Evolutionary conservation across 2,113 vertebrate genomes (phyloP).

Genomic region (Gopherus flavomarginatus): DNA sequence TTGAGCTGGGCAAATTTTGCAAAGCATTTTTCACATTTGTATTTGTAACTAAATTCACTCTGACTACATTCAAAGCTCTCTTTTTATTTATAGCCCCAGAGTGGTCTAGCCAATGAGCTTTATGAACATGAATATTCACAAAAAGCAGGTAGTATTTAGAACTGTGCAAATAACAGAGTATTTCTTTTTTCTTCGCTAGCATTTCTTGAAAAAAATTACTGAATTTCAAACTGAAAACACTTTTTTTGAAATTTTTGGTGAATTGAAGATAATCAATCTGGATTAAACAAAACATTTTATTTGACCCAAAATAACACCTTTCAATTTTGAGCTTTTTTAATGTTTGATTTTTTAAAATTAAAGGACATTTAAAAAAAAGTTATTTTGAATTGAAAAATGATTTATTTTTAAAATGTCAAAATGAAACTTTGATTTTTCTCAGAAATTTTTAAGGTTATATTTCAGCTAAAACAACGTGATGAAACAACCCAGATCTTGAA

Average conservation of each 20-base stretch:
- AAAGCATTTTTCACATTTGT: not conserved
- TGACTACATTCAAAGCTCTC: not conserved
- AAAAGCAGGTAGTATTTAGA: not conserved
- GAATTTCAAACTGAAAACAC: not conserved
- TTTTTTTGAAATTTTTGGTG: not conserved
- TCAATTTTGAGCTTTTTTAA: not conserved
- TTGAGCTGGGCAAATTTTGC: not conserved
- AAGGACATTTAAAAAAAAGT: not conserved
- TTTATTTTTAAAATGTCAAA: not conserved
- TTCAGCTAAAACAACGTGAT: not conserved
- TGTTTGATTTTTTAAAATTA: not conserved
- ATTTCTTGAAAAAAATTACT: not conserved
- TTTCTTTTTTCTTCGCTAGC: not conserved
- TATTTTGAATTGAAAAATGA: not conserved
- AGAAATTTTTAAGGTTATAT: not conserved
- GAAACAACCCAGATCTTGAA: not conserved
- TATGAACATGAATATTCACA: not conserved
- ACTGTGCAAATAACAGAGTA: not conserved
- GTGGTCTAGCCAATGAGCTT: not conserved
- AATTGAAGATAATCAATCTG: not conserved
- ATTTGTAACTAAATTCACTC: not conserved
- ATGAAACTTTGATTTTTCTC: not conserved
- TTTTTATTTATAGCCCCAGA: not conserved
- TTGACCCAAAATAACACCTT: not conserved
- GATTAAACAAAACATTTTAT: not conserved